phyloP scores from a whole-genome alignment of 1,140 invertebrate species.

The Eupristina koningsbergeri region DNA sequence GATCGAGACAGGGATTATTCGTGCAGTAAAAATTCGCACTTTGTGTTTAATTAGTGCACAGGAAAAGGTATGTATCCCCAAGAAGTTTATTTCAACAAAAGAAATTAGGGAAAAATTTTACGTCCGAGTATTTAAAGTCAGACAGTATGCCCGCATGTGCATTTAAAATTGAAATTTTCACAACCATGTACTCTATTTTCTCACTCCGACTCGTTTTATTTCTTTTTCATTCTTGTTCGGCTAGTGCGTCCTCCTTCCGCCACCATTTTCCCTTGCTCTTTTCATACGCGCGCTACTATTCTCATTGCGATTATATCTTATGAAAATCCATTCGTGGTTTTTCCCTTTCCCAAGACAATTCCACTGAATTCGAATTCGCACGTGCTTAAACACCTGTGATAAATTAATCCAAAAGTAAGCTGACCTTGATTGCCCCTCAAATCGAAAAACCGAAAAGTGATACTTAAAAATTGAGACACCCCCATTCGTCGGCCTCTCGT shows the following conservation, averaged over 20 bases:
- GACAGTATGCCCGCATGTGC: background rate
- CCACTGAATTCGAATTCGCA: background rate
- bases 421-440: background rate
- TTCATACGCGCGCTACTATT: background rate
- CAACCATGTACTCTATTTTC: conserved; percentile 50
- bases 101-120: conserved; percentile 47
- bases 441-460: background rate
- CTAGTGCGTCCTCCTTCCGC: background rate
- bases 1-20: conserved; percentile 26
- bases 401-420: too few species aligned
- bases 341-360: background rate
- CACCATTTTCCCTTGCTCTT: conserved; percentile 9
- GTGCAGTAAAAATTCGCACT: background rate
- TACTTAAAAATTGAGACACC: background rate
- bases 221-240: conserved; percentile 18
- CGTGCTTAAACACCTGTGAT: background rate
- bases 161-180: conserved; percentile 50
- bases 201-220: conserved; percentile 31
- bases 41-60: conserved; percentile 44
- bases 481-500: background rate
- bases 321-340: background rate
- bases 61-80: conserved; percentile 12
- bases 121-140: conserved; percentile 25
- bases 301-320: background rate
- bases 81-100: conserved; percentile 41